phyloP scores from a whole-genome alignment of 2,888 invertebrate genomes.

The Meghimatium bilineatum region DNA sequence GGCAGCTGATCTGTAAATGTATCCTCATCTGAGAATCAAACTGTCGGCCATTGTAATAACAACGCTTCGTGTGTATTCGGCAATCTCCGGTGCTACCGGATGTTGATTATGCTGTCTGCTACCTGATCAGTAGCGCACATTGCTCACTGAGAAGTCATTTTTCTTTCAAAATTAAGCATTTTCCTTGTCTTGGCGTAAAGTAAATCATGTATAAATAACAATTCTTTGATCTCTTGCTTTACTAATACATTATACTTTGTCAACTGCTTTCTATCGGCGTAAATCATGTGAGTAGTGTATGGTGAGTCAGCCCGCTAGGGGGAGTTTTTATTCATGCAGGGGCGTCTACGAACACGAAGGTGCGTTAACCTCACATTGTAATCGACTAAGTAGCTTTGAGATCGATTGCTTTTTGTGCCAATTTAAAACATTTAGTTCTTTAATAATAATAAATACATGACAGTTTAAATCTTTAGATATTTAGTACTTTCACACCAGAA shows the following conservation, averaged over 20 bases:
- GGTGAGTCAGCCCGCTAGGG: slow-evolving; percentile 49
- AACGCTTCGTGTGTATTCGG: slow-evolving; percentile 65
- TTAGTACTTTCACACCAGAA: no score
- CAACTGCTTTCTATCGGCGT: not conserved
- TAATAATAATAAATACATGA: not conserved
- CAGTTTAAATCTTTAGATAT: no score
- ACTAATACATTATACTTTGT: not conserved
- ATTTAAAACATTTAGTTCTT: not conserved
- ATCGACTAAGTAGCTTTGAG: not conserved
- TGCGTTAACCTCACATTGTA: not conserved
- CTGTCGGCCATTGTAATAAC: slow-evolving; percentile 71
- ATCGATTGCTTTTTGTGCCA: not conserved
- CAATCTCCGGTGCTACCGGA: slow-evolving; percentile 16
- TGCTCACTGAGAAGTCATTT: not conserved
- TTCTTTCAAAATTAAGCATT: not conserved
- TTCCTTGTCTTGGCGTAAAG: not conserved
- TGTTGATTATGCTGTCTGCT: slow-evolving; percentile 4
- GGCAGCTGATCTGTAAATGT: slow-evolving; percentile 55
- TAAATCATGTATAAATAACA: not conserved
- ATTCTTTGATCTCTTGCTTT: not conserved
- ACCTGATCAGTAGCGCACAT: not conserved
- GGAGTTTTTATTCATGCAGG: slow-evolving; percentile 44
- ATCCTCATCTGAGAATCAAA: slow-evolving; percentile 56
- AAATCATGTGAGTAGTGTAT: slow-evolving; percentile 4
- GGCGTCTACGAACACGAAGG: slow-evolving; percentile 14